A percentile compares a stretch with the other conserved stretches of the same genome.
Evolutionary conservation across 2,797 vertebrate genomes (phyloP).

Genomic region (Poliocrania exsul): DNA sequence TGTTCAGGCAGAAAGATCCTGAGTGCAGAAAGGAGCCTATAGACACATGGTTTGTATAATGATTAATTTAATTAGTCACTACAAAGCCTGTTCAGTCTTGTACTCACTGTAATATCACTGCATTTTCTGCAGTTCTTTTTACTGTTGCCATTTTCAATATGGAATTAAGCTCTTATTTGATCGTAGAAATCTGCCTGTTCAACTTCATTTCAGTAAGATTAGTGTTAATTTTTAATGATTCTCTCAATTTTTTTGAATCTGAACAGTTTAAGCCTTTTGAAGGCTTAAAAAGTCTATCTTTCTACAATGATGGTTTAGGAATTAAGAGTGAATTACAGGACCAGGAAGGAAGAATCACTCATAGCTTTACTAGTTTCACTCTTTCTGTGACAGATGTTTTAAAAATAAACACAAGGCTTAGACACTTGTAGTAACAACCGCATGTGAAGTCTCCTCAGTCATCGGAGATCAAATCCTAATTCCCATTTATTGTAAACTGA

Average conservation of each 20-base stretch:
- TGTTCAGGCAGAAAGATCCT: neutral
- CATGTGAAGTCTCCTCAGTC: neutral
- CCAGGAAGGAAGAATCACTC: neutral
- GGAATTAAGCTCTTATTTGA: neutral
- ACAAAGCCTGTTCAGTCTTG: neutral
- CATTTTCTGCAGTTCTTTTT: neutral
- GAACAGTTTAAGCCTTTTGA: neutral
- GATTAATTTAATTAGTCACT: neutral
- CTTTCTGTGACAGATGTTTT: neutral
- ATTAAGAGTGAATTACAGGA: neutral
- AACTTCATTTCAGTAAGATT: neutral
- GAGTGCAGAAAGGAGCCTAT: neutral
- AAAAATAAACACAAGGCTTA: neutral
- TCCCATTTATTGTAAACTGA: neutral
- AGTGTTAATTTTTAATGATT: neutral
- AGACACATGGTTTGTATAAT: neutral
- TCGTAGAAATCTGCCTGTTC: neutral
- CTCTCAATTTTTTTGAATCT: neutral
- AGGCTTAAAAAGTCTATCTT: neutral
- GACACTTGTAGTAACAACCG: neutral
- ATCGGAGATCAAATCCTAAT: neutral
- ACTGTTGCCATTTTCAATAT: neutral
- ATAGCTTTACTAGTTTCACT: neutral
- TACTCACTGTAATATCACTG: neutral
- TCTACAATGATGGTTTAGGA: neutral